Percentiles rank a stretch among this genome's conserved stretches.
Evolutionary conservation across 2,113 vertebrate species (phyloP).

Genomic region (Perca fluviatilis): DNA sequence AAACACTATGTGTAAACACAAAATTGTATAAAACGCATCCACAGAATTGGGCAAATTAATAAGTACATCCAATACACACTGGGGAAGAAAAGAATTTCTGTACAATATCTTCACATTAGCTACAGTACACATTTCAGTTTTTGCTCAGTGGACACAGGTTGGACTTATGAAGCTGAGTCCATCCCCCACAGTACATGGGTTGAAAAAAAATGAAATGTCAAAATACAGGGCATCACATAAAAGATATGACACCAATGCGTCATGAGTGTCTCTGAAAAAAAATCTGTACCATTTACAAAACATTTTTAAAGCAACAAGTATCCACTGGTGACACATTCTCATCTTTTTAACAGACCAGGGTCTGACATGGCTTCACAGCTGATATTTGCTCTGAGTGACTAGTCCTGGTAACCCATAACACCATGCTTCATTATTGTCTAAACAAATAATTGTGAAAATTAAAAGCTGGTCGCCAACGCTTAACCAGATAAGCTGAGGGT

Average conservation of each 20-base stretch:
- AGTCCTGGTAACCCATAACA: constrained; percentile 17
- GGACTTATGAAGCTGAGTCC: constrained; percentile 14
- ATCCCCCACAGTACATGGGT: constrained; percentile 4
- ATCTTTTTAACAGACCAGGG: constrained; percentile 26
- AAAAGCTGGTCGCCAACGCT: constrained; percentile 29
- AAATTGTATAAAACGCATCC: constrained; percentile 70
- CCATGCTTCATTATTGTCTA: constrained; percentile 29
- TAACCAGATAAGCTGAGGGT: constrained; percentile 32
- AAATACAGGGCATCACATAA: constrained; percentile 42
- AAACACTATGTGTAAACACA: constrained; percentile 56
- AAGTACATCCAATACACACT: constrained; percentile 45
- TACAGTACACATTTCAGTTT: constrained; percentile 46
- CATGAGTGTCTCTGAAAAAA: constrained; percentile 14
- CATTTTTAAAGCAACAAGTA: constrained; percentile 49
- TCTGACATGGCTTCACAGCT: constrained; percentile 46
- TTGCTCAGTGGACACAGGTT: constrained; percentile 31
- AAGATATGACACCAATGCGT: constrained; percentile 44
- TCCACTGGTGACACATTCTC: constrained; percentile 35
- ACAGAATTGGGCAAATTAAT: constrained; percentile 56
- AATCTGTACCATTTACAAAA: constrained; percentile 68
- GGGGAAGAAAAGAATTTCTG: constrained; percentile 50
- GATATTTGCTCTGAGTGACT: constrained; percentile 31
- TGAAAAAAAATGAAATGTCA: constrained; percentile 26
- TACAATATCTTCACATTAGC: constrained; percentile 67
- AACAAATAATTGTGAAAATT: constrained; percentile 25